Conservation (phyloP, 2,888 invertebrate species). For the Aleiodes alternator region DNA sequence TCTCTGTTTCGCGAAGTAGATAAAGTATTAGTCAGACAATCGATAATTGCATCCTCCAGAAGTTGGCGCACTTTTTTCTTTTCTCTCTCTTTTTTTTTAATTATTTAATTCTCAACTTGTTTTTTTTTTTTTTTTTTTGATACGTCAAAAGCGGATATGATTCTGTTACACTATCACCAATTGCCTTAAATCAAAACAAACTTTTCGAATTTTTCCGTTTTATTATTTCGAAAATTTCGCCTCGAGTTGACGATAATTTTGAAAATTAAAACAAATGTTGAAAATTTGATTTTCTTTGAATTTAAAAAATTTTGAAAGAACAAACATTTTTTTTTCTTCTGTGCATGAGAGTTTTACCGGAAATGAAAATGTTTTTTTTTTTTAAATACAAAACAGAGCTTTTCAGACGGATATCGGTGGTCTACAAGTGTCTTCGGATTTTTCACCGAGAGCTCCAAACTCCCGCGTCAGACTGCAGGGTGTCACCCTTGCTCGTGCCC, state of each 20-base stretch:
- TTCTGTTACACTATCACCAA: slow-evolving; percentile 33
- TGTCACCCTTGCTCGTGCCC: slow-evolving; percentile 72
- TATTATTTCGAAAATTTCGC: too few relatives aligned
- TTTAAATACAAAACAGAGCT: slow-evolving; percentile 1
- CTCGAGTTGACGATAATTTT: not conserved
- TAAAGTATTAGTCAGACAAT: slow-evolving; percentile 48
- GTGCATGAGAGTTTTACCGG: not conserved
- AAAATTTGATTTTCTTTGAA: too few relatives aligned
- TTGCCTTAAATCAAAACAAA: slow-evolving; percentile 14
- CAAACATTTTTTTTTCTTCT: too few relatives aligned
- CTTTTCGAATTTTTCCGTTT: not conserved
- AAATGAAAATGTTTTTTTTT: not conserved
- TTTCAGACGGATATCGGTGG: slow-evolving; percentile 9
- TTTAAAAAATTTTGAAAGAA: too few relatives aligned
- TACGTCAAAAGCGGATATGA: not conserved
- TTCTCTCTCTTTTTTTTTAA: slow-evolving; percentile 1
- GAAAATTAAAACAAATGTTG: not conserved
- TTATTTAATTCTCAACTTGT: slow-evolving; percentile 1
- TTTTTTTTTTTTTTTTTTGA: not conserved
- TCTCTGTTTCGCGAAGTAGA: slow-evolving; percentile 41
- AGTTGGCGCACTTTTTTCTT: slow-evolving; percentile 32
- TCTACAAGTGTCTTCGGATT: slow-evolving; percentile 33
- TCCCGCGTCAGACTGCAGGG: slow-evolving; percentile 74
- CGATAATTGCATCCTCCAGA: slow-evolving; percentile 43
- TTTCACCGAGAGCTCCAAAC: slow-evolving; percentile 61